Base-by-base conservation (phyloP, 2,888 invertebrate genomes). In the Nymphalis urticae region DNA sequence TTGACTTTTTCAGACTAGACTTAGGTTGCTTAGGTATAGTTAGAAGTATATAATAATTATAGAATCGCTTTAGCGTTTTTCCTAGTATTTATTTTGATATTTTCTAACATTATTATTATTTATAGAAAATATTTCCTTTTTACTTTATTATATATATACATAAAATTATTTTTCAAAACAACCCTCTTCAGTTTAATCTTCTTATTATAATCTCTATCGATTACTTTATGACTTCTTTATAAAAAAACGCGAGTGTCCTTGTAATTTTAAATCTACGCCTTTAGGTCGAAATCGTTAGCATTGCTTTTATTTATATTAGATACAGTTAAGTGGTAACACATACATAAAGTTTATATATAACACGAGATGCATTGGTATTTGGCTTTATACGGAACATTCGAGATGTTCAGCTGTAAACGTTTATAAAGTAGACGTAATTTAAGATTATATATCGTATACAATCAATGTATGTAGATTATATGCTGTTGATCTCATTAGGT, bases 321-420 rank as follows among this genome's bases (percentile, higher is more conserved):
- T 71, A 76, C 80, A 77, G 77, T 75, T 75, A 74, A 75, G 70
- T 68, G 73, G 71, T 66, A 73, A 72, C 74, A 76, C 73, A 77
- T 81, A 83, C 81, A 76, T 85, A 85, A 85, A 80, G 80, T 82
- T 83, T 89, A 90, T 89, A 87, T 88, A 87, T 89, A 89, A 89
- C 88, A 88, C 84, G 85, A 88, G 87, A 93, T 93, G 93, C 93
- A 93, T 93, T 93, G 93, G 93, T 93, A 93, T 88, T 91, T 92
- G 93, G 93, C 93, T 93, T 93, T 93, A 93, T 91, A 85, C 78
- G 85, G 89, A 88, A 89, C 91, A 89, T 90, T 88, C 83, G 83
- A 81, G 87, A 87, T 91, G 91, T 92, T 92, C 91, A 86, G 85
- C 86, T 88, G 85, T 89, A 85, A 91, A 86, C 88, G 87, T 87